Evolutionary conservation across 2,797 vertebrate genomes (phyloP), one percentile per base, ranked within the genome.

Genomic region (Capromys pilorides): DNA sequence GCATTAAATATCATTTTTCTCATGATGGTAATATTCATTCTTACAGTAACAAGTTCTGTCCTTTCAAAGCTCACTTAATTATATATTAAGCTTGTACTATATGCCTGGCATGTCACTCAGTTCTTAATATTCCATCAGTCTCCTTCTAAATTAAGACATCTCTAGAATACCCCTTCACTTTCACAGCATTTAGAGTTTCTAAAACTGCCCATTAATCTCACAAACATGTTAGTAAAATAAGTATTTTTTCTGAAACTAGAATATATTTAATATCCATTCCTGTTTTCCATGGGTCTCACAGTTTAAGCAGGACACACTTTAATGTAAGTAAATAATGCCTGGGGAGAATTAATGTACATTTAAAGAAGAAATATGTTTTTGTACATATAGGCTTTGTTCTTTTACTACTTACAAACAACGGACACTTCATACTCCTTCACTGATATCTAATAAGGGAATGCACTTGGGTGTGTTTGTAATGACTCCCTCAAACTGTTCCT

Each of bases 281-380:
- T 64, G 75, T 94, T 67, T 49, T 33, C 6, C 39, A 31, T 66
- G 51, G 11, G 26, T 81, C 81, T 91, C 64, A 81, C 81, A 91
- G 91, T 90, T 71, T 84, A 57, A 92, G 13, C 59, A 71, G 75
- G 61, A 71, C 33, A 77, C 0, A 78, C 66, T 89, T 77, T 84
- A 81, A 64, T 10, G 36, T 10, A 64, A 93, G 49, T 92, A 86
- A 96, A 93, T 31, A 77, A 96, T 85, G 54, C 67, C 78, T 82
- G 13, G 36, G 33, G n/a, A 96, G 49, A 96, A 95, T 87, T 93
- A 86, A 94, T 87, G 82, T 81, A 85, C 66, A 93, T 0, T 0
- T 75, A 85, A 95, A n/a, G 57, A 88, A 69, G 26, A 45, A 5
- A 84, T 0, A 21, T 36, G 62, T 54, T 57, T 85, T 0, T 10